These are phyloP conservation scores for Cherax quadricarinatus DNA, from an alignment of 1,140 invertebrate genomes.

Conservation along the genomic window DNA sequence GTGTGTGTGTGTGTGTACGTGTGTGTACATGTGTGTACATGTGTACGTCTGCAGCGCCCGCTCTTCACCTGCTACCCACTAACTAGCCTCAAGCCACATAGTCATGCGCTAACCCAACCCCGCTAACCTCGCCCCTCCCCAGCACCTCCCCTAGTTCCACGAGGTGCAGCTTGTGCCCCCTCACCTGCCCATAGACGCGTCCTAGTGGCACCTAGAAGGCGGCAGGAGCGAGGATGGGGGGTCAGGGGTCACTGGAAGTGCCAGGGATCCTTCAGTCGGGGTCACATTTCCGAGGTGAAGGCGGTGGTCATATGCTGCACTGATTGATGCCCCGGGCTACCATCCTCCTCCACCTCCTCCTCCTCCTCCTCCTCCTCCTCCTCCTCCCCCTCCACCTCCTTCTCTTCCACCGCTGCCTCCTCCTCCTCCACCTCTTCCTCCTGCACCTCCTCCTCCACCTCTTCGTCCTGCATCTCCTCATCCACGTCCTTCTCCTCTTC, in stretches of 20 bases:
- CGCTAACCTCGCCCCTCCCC: constrained; percentile 17
- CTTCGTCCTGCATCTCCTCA: neutral
- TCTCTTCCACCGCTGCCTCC: neutral
- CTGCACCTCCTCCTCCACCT: neutral
- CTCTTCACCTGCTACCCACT: constrained; percentile 61
- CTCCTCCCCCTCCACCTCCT: neutral
- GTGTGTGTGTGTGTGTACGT: constrained; percentile 30
- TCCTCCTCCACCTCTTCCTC: neutral
- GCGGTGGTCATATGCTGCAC: constrained; percentile 64
- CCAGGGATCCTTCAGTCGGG: neutral
- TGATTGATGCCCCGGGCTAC: constrained; percentile 48
- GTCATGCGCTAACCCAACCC: constrained; percentile 61
- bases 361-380: neutral
- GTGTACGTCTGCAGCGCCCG: constrained; percentile 11
- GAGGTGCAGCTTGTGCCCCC: neutral
- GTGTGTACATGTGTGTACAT: neutral
- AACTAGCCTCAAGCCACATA: constrained; percentile 3
- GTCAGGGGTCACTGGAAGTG: neutral
- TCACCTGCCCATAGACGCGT: neutral
- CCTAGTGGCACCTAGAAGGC: too few species aligned
- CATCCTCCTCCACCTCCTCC: neutral
- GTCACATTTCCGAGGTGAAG: constrained; percentile 64
- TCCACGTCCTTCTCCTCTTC: neutral
- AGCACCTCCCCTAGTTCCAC: neutral
- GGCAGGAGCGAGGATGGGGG: neutral